These are phyloP conservation scores for Drosophila nebulosa DNA, from an alignment of 1,140 invertebrate genomes.

Conservation along the genomic window DNA sequence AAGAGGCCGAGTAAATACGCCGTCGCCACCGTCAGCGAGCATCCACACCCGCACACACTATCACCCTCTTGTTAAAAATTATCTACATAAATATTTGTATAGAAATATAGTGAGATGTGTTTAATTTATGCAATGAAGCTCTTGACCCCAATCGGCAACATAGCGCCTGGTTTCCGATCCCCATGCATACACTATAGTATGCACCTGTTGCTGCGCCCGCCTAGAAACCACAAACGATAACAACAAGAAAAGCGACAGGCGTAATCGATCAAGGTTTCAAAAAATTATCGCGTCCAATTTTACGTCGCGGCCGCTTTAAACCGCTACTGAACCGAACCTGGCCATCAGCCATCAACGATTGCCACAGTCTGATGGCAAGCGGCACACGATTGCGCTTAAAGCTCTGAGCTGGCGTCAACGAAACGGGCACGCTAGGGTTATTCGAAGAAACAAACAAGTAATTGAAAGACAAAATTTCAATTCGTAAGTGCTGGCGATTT, in stretches of 20 bases:
- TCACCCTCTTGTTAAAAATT: neutral
- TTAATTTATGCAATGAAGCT: neutral
- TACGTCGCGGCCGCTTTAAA: neutral
- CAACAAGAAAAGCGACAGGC: neutral
- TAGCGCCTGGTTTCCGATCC: neutral
- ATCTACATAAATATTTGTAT: neutral
- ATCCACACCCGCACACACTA: neutral
- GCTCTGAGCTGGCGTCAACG: neutral
- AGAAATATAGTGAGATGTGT: neutral
- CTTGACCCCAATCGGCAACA: constrained; percentile 2
- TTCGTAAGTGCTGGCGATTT: neutral
- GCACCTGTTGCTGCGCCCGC: neutral
- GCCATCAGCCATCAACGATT: neutral
- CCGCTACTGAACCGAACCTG: neutral
- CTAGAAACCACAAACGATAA: neutral
- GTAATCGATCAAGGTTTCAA: constrained; percentile 1
- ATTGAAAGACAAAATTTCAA: neutral
- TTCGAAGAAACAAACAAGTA: neutral
- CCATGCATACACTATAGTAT: neutral
- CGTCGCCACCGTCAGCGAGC: neutral
- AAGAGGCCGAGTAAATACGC: neutral
- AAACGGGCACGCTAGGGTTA: neutral
- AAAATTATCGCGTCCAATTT: neutral
- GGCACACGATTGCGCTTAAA: neutral
- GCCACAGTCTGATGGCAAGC: neutral